phyloP scores from a whole-genome alignment of 1,140 invertebrate species.

The Schlechtendalia chinensis region DNA sequence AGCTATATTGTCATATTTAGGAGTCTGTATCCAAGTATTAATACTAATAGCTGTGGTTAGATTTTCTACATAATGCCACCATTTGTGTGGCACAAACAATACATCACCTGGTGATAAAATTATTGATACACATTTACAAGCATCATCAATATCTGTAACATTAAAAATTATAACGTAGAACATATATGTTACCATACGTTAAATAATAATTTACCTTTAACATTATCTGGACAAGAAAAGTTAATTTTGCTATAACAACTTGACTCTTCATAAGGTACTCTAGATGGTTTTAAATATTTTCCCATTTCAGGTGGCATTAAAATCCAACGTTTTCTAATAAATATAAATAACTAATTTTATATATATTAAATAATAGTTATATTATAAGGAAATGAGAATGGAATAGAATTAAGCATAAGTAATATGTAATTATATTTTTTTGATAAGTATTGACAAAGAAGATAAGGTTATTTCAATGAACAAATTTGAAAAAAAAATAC shows the following conservation, averaged over 20 bases:
- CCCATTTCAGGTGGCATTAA: conserved; percentile 81
- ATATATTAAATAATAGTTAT: conserved; percentile 26
- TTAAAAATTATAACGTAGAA: neutral
- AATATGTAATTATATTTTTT: too few relatives aligned
- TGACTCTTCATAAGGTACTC: conserved; percentile 95
- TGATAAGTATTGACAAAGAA: too few relatives aligned
- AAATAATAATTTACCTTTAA: conserved; percentile 50
- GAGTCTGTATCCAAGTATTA: conserved; percentile 82
- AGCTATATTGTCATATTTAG: conserved; percentile 50
- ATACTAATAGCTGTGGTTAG: conserved; percentile 73
- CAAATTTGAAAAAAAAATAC: too few relatives aligned
- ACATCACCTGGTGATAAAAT: conserved; percentile 80
- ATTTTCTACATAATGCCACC: conserved; percentile 97
- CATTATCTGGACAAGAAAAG: conserved; percentile 64
- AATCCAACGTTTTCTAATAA: conserved; percentile 83
- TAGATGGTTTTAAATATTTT: conserved; percentile 69
- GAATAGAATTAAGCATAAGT: too few relatives aligned
- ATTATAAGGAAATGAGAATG: too few relatives aligned
- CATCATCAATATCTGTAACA: conserved; percentile 24
- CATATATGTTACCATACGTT: neutral
- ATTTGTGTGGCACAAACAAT: conserved; percentile 81
- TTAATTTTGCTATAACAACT: conserved; percentile 88
- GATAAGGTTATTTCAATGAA: too few relatives aligned
- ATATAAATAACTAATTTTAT: too few relatives aligned
- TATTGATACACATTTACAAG: conserved; percentile 61